phyloP scores from a whole-genome alignment of 2,113 vertebrate genomes.

The Brachyistius frenatus region DNA sequence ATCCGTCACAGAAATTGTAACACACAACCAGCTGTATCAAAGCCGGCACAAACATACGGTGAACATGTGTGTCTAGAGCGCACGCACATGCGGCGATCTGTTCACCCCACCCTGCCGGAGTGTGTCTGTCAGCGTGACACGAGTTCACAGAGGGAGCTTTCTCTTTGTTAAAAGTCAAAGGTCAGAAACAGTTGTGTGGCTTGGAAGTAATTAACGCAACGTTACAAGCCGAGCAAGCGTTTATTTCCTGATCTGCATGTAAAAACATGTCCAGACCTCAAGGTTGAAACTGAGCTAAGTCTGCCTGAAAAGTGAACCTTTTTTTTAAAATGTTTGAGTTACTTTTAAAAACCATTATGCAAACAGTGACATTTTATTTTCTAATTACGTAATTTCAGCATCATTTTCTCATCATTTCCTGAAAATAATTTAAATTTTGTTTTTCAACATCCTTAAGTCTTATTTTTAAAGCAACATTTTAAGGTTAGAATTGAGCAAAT shows the following conservation, averaged over 20 bases:
- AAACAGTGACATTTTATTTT: too few relatives aligned
- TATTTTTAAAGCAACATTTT: too few relatives aligned
- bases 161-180: constrained; percentile 65
- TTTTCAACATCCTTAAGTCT: too few relatives aligned
- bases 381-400: too few relatives aligned
- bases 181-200: constrained; percentile 62
- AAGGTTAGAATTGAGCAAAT: too few relatives aligned
- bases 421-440: too few relatives aligned
- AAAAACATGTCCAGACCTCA: background rate
- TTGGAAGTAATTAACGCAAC: constrained; percentile 59
- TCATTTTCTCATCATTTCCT: too few relatives aligned
- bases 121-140: constrained; percentile 40
- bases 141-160: constrained; percentile 52
- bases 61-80: background rate
- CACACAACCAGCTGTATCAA: constrained; percentile 26
- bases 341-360: too few relatives aligned
- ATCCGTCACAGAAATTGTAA: constrained; percentile 32
- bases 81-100: constrained; percentile 11
- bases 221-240: constrained; percentile 27
- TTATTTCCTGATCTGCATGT: constrained; percentile 13
- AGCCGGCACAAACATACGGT: constrained; percentile 12
- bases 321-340: too few relatives aligned
- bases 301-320: too few relatives aligned
- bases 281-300: background rate
- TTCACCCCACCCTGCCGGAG: constrained; percentile 9